phyloP scores from a whole-genome alignment of 2,888 invertebrate species.

The Monochamus alternatus region DNA sequence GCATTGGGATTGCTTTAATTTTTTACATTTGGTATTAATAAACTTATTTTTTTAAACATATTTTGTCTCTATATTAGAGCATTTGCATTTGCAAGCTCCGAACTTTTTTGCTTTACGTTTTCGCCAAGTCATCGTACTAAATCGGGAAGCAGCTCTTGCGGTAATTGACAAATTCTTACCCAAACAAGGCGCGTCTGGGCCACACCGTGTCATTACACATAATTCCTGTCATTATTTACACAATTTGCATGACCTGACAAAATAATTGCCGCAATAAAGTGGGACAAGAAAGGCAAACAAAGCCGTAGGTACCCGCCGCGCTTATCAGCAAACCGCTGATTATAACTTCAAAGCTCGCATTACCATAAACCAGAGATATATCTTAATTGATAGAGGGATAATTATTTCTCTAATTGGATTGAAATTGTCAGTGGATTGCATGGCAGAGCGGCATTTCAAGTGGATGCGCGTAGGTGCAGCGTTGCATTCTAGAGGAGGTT shows the following conservation, averaged over 20 bases:
- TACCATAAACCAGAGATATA: conserved; percentile 36
- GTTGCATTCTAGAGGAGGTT: conserved; percentile 26
- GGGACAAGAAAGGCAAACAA: not conserved
- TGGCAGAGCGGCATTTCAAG: conserved; percentile 19
- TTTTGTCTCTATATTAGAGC: too few species aligned
- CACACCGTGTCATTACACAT: not conserved
- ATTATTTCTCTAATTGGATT: conserved; percentile 42
- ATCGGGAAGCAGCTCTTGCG: not conserved
- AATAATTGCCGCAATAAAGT: conserved; percentile 23
- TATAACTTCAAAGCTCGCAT: conserved; percentile 19
- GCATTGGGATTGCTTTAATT: too few species aligned
- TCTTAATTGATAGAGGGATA: conserved; percentile 34
- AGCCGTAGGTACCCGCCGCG: conserved; percentile 20
- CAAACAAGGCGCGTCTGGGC: conserved; percentile 16
- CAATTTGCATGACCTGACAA: conserved; percentile 26
- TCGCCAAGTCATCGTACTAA: too few species aligned
- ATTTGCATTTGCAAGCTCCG: too few species aligned
- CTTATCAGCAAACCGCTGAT: conserved; percentile 21
- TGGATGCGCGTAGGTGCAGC: conserved; percentile 25
- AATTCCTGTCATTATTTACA: conserved; percentile 15
- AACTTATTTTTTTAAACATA: too few species aligned
- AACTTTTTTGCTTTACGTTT: too few species aligned
- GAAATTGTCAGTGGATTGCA: conserved; percentile 35
- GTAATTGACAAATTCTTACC: conserved; percentile 1
- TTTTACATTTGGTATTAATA: too few species aligned